Base-by-base conservation (phyloP, 2,113 vertebrate genomes). In the Lampris incognitus region DNA sequence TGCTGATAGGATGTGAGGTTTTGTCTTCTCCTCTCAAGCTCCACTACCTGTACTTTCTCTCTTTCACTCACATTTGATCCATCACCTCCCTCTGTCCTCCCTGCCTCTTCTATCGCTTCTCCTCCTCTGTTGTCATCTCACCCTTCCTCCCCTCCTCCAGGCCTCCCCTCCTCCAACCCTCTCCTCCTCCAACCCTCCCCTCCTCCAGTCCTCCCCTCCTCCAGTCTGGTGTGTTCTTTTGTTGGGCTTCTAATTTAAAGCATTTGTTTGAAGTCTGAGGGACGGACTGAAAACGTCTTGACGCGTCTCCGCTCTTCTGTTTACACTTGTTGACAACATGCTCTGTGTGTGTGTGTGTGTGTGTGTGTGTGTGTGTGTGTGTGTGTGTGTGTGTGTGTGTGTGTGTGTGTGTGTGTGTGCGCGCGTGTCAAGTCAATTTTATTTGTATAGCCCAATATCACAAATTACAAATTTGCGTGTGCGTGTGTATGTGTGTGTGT, bases 1-100 rank as follows among this genome's bases (percentile, higher is more conserved):
- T 81, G 89, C 63, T 77, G 71, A 86, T 85, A 67, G 64, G 82
- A 86, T 78, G 69, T 79, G 85, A 89, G 38, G 78, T 72, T 89
- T 89, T 82, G 75, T 79, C 7, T 69, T 44, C 81, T 86, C 62
- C 69, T 78, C 88, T 88, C 65, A 71, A n/a, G 13, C 76, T 86
- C 72, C 59, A 68, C 55, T 66, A 76, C 79, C 77, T 79, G 66
- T 68, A 56, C 74, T 71, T 76, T 79, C 78, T 56, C 42, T 78
- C 66, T 81, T 72, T 83, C 60, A 24, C 68, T 84, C 83, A 76
- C 69, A 75, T 75, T 58, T 44, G 6, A 79, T 81, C 77, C 69
- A 63, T 85, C 83, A 84, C 49, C 9, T 71, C 24, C 38, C 46
- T 60, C 73, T 40, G 10, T 11, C 59, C 60, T 46, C 5, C 39